These are phyloP conservation scores for Trematocara marginatum DNA, from an alignment of 2,113 vertebrate species.

Conservation along the genomic window DNA sequence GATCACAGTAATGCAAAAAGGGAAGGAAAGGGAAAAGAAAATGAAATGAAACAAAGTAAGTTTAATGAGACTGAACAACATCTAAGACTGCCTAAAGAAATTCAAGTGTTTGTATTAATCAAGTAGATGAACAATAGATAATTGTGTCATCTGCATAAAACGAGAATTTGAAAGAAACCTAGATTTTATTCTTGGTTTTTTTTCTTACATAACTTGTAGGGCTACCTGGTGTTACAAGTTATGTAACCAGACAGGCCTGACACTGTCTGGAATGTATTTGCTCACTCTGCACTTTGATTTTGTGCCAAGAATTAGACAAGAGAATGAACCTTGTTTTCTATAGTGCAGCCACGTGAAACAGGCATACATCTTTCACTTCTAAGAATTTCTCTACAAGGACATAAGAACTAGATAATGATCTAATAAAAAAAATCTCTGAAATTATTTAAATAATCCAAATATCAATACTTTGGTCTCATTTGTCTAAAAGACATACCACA, in stretches of 20 bases:
- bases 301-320: background rate
- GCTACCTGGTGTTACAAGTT: background rate
- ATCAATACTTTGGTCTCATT: background rate
- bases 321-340: background rate
- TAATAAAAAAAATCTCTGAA: background rate
- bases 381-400: background rate
- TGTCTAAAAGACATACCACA: background rate
- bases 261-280: background rate
- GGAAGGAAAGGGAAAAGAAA: background rate
- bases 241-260: background rate
- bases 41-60: background rate
- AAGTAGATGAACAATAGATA: background rate
- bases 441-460: background rate
- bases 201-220: background rate
- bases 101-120: background rate
- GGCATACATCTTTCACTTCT: background rate
- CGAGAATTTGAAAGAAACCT: background rate
- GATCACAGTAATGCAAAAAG: background rate
- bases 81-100: background rate
- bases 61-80: background rate
- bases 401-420: background rate
- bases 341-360: background rate
- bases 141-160: background rate
- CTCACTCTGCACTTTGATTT: background rate
- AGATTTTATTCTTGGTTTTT: background rate